A percentile compares a stretch with the other conserved stretches of the same genome.
phyloP scores from a whole-genome alignment of 2,113 vertebrate genomes.

The Alosa alosa region DNA sequence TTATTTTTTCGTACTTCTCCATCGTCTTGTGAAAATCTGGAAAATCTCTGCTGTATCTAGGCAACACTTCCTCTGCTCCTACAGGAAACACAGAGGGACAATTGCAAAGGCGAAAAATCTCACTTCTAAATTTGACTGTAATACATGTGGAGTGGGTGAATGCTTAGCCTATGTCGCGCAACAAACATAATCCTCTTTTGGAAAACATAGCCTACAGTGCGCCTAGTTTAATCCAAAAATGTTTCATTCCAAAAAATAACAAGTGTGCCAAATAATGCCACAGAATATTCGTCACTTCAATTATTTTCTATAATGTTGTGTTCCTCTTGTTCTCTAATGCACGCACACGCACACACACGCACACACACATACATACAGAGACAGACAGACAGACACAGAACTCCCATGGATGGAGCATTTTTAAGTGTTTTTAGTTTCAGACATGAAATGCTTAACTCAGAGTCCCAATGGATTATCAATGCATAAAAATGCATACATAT shows the following conservation, averaged over 20 bases:
- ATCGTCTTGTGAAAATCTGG: slow-evolving; percentile 64
- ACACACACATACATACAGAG: too few relatives aligned
- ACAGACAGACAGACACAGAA: background rate
- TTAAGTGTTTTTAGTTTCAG: background rate
- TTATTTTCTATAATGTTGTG: too few relatives aligned
- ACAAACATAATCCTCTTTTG: too few relatives aligned
- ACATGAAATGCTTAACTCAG: background rate
- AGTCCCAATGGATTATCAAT: background rate
- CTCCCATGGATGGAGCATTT: background rate
- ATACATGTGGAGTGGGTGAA: background rate
- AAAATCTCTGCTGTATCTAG: slow-evolving; percentile 68
- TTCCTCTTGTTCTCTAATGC: too few relatives aligned
- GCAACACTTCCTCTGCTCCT: slow-evolving; percentile 68
- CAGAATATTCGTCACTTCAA: background rate
- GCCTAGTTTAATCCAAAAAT: too few relatives aligned
- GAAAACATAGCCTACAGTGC: too few relatives aligned
- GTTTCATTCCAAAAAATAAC: too few relatives aligned
- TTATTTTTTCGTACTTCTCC: slow-evolving; percentile 98
- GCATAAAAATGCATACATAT: background rate
- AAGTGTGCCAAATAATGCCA: background rate
- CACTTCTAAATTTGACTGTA: background rate
- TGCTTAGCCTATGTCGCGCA: too few relatives aligned
- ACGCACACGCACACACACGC: background rate
- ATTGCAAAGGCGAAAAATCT: slow-evolving; percentile 5
- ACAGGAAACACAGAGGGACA: slow-evolving; percentile 59